Conservation (phyloP, 1,140 invertebrate species). For the Aphidius gifuensis region DNA sequence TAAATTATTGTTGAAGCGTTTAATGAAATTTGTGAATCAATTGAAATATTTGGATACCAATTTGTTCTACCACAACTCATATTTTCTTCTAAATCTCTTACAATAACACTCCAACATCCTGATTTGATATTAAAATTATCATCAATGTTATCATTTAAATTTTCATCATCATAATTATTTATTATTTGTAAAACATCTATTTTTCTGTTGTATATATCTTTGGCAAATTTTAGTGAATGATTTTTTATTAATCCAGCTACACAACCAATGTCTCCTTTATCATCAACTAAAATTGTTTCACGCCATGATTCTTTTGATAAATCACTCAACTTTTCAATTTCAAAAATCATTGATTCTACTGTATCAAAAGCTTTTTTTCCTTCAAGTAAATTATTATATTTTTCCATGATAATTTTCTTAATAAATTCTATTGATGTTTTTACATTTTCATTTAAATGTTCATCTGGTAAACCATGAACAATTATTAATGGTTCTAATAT, state of each 20-base stretch:
- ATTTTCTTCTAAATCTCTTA: constrained; percentile 27
- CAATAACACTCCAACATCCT: constrained; percentile 18
- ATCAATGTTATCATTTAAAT: neutral
- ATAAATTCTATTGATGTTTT: neutral
- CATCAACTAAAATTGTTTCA: constrained; percentile 20
- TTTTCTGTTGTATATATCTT: constrained; percentile 30
- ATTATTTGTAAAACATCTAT: constrained; percentile 29
- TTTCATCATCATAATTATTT: constrained; percentile 23
- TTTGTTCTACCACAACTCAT: constrained; percentile 33
- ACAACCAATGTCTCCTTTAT: constrained; percentile 23
- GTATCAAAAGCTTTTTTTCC: constrained; percentile 13
- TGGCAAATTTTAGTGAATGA: constrained; percentile 34
- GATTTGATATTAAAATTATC: neutral
- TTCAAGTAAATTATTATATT: constrained; percentile 19
- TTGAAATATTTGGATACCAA: constrained; percentile 19
- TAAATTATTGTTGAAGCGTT: constrained; percentile 27
- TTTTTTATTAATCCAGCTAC: constrained; percentile 29
- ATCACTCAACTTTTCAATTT: constrained; percentile 5
- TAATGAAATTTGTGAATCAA: constrained; percentile 21
- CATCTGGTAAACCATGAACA: constrained; percentile 19
- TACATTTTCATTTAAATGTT: neutral
- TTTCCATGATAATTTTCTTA: constrained; percentile 14
- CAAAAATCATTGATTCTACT: constrained; percentile 21
- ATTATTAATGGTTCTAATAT: constrained; percentile 21
- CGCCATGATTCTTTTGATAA: constrained; percentile 13